phyloP scores from a whole-genome alignment of 2,797 vertebrate genomes.

The Synaphobranchus kaupii region DNA sequence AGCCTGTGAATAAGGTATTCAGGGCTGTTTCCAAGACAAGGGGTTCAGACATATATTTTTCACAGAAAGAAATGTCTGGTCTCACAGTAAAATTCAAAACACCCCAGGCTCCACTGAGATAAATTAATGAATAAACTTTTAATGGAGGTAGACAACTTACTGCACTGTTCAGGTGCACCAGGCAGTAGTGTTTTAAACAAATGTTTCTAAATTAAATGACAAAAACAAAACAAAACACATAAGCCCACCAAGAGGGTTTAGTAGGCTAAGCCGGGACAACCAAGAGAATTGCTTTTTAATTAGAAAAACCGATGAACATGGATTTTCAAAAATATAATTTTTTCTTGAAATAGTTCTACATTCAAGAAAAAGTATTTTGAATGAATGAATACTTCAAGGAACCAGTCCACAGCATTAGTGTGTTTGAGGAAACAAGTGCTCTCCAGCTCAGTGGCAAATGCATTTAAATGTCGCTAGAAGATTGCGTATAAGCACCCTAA shows the following conservation, averaged over 20 bases:
- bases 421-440: not conserved
- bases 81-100: too few relatives aligned
- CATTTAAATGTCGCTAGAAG: conserved; percentile 4
- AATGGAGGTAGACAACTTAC: not conserved
- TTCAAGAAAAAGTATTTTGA: too few relatives aligned
- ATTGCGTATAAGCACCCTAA: not conserved
- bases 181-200: not conserved
- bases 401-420: not conserved
- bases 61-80: too few relatives aligned
- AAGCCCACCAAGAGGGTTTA: not conserved
- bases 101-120: too few relatives aligned
- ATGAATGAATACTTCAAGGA: not conserved
- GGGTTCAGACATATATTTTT: not conserved
- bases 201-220: not conserved
- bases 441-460: not conserved
- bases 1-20: not conserved
- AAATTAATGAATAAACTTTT: not conserved
- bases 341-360: too few relatives aligned
- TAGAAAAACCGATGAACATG: not conserved
- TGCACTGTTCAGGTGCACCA: not conserved
- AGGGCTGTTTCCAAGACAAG: not conserved
- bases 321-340: not conserved
- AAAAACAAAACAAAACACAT: too few relatives aligned
- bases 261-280: not conserved
- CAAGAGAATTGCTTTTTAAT: not conserved